Evolutionary conservation across 2,113 vertebrate species (phyloP), one percentile per base, ranked within the genome.

Genomic region (Oreochromis tanganicae): DNA sequence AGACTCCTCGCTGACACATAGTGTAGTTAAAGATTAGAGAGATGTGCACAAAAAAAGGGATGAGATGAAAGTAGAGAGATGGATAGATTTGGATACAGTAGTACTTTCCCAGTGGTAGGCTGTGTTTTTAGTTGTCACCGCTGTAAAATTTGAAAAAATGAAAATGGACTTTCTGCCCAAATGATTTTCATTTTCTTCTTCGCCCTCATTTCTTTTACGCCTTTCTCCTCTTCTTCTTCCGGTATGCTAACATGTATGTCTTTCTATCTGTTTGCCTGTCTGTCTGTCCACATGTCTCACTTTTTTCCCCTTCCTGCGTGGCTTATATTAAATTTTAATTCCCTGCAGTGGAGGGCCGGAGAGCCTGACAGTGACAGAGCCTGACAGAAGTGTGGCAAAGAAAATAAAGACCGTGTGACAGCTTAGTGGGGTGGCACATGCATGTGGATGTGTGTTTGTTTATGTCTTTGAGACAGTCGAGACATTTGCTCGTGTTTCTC

Each of bases 271-370:
- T 66, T 43, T 73, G 4, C 16, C 52, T 29, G 13, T 73, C 41
- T 73, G 7, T 38, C 46, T 29, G 6, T 52, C 87, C 71, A 14
- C 48, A 4, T 57, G 29, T 41, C 14, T 57, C 7, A 38, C 8
- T 32, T n/a, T 12, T 71, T 52, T 34, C 59, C 24, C 9, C 80
- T 61, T 71, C 43, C 12, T 80, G 34, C 17, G 79, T 81, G 89
- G 24, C 66, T 87, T 75, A 73, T 91, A 92, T 94, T 88, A 93
- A 89, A 93, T 52, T 92, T 94, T 85, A 87, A 95, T 95, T 94
- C 89, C 88, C 81, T 89, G 87, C 92, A 91, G 84, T 84, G 68
- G 57, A 91, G 83, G 78, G 59, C 78, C 79, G 46, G 43, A 78
- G 85, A 88, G 80, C 83, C 88, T 80, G 94, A 93, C 91, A 88